Percentiles rank a stretch among this genome's conserved stretches.
Conservation (phyloP, 2,888 invertebrate species). For the Ophion ventricosus region DNA sequence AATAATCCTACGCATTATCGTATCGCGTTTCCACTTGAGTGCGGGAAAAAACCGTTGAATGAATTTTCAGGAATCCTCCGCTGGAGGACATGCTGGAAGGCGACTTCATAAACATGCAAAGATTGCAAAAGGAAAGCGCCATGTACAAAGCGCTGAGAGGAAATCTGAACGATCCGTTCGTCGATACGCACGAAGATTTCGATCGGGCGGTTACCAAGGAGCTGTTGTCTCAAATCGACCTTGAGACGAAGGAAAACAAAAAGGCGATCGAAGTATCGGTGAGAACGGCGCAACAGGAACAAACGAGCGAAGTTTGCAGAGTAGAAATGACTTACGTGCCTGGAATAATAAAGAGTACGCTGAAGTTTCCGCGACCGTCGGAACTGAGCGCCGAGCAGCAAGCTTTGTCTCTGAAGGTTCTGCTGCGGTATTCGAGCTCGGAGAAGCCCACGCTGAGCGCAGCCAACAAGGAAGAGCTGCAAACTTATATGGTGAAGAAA, state of each 20-base stretch:
- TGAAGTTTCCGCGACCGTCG: conserved; percentile 69
- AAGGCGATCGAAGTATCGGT: not conserved
- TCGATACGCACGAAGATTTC: conserved; percentile 70
- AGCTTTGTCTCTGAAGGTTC: conserved; percentile 69
- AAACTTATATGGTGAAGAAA: conserved; percentile 70
- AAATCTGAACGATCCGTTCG: conserved; percentile 75
- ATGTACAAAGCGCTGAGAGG: conserved; percentile 75
- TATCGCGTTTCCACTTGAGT: not conserved
- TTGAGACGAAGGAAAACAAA: conserved; percentile 9
- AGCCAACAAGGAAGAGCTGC: conserved; percentile 67
- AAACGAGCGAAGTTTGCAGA: not conserved
- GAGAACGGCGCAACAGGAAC: not conserved
- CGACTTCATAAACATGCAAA: conserved; percentile 73
- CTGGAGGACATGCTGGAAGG: conserved; percentile 77
- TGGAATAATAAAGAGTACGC: conserved; percentile 67
- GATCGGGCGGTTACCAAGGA: conserved; percentile 54
- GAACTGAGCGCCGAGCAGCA: conserved; percentile 69
- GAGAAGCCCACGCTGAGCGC: conserved; percentile 65
- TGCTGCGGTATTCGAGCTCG: conserved; percentile 70
- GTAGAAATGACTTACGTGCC: conserved; percentile 69
- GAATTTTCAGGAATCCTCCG: conserved; percentile 72
- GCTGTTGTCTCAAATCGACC: conserved; percentile 31
- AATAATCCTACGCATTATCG: not conserved
- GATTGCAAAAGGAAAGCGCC: conserved; percentile 74
- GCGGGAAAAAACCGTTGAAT: not conserved